Base-by-base conservation (phyloP, 2,888 invertebrate genomes). In the Dynastes tityus region DNA sequence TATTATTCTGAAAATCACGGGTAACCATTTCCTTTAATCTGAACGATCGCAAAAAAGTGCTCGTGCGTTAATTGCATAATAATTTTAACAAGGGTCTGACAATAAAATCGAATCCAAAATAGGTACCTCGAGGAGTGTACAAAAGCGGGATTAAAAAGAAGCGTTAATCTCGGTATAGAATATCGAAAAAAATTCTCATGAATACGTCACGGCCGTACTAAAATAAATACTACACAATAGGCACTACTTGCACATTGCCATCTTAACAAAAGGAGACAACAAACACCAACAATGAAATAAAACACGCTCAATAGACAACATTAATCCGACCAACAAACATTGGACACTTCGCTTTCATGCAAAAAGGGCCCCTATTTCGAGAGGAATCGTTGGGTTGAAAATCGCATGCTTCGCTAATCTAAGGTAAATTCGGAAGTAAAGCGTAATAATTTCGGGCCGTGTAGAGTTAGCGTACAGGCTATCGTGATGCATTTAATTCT, bases 221-320 rank as follows among this genome's bases (percentile, higher is more conserved):
- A 89, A 88, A 88, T 89, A 89, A 89, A 89, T 89, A 88, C 85
- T 84, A 79, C 83, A 89, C 88, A 89, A 89, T 84, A 82, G 86
- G 81, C 82, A 84, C 86, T 88, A 87, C 88, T 88, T 88, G 88
- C 89, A 88, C 88, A 87, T 88, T 88, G 88, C 88, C 85, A 85
- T 85, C 84, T 84, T 85, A 86, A 88, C 88, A 88, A 88, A 87
- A 86, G 88, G 86, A 87, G 87, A 88, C 88, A 89, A 88, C 88
- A 88, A 88, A 88, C 85, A 86, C 87, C 88, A 88, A 89, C 89
- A 89, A 88, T 88, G 87, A 88, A 88, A 88, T 88, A 88, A 88
- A 88, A 88, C 88, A 88, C 88, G 89, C 88, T 89, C 89, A 88
- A 89, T 89, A 88, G 89, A 89, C 87, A 88, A 84, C 85, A 87